Evolutionary conservation across 2,797 vertebrate species (phyloP).

Genomic region (Acanthurus tractus): DNA sequence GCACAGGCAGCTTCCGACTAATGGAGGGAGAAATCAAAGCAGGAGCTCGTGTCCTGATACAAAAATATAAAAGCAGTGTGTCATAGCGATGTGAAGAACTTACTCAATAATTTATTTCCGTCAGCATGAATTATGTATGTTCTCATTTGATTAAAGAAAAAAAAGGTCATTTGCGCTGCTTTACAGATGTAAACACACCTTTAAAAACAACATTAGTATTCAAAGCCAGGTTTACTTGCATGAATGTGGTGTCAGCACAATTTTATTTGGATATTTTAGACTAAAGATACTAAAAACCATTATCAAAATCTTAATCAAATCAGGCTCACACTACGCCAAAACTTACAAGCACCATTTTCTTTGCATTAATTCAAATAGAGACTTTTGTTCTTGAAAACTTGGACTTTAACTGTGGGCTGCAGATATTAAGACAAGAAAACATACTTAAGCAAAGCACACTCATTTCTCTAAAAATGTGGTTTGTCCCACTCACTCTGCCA

Average conservation of each 20-base stretch:
- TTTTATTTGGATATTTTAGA: not conserved
- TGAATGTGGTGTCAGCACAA: not conserved
- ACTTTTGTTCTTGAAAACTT: too few relatives aligned
- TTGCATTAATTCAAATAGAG: too few relatives aligned
- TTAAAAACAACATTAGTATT: not conserved
- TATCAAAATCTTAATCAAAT: not conserved
- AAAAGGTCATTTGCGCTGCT: not conserved
- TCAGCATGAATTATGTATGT: not conserved
- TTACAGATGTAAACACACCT: not conserved
- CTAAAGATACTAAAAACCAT: not conserved
- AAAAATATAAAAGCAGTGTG: constrained; percentile 18
- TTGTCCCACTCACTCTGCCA: too few relatives aligned
- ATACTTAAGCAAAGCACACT: not conserved
- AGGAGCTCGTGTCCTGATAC: constrained; percentile 25
- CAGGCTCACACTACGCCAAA: not conserved
- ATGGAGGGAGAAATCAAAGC: constrained; percentile 60
- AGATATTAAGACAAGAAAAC: not conserved
- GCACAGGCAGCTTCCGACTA: constrained; percentile 55
- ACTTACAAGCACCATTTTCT: not conserved
- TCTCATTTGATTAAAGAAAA: not conserved
- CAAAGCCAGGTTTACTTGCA: not conserved
- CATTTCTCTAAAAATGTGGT: too few relatives aligned
- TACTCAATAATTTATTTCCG: not conserved
- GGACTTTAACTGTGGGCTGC: not conserved
- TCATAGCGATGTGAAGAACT: constrained; percentile 4